Evolutionary conservation across 2,888 invertebrate species (phyloP).

Genomic region (Patella caerulea): DNA sequence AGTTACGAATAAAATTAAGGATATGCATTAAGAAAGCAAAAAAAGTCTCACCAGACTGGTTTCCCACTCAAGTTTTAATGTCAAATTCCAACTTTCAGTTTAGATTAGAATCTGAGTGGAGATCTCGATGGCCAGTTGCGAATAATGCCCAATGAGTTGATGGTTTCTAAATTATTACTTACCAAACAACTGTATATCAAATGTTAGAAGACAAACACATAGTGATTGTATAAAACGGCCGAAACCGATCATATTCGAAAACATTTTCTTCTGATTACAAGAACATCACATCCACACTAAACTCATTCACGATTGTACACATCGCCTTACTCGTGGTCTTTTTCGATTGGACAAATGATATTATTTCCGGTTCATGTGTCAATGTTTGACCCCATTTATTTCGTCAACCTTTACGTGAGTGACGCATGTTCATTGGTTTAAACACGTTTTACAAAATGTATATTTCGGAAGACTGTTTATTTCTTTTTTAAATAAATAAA

Average conservation of each 20-base stretch:
- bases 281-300: constrained; percentile 1
- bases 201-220: constrained; percentile 36
- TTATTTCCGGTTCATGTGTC: too few species aligned
- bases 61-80: not conserved
- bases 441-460: too few species aligned
- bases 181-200: constrained; percentile 36
- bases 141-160: too few species aligned
- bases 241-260: constrained; percentile 28
- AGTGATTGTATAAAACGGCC: constrained; percentile 39
- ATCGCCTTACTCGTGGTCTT: constrained; percentile 50
- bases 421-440: too few species aligned
- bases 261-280: constrained; percentile 15
- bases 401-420: too few species aligned
- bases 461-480: too few species aligned
- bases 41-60: too few species aligned
- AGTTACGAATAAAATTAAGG: too few species aligned
- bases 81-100: constrained; percentile 12
- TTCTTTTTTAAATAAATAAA: too few species aligned
- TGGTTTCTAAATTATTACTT: not conserved
- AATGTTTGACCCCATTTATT: too few species aligned
- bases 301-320: constrained; percentile 15
- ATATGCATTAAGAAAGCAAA: too few species aligned
- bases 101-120: constrained; percentile 17
- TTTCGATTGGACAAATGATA: constrained; percentile 46
- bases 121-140: constrained; percentile 7